Conservation (phyloP, 2,888 invertebrate species). For the Machimus rusticus region DNA sequence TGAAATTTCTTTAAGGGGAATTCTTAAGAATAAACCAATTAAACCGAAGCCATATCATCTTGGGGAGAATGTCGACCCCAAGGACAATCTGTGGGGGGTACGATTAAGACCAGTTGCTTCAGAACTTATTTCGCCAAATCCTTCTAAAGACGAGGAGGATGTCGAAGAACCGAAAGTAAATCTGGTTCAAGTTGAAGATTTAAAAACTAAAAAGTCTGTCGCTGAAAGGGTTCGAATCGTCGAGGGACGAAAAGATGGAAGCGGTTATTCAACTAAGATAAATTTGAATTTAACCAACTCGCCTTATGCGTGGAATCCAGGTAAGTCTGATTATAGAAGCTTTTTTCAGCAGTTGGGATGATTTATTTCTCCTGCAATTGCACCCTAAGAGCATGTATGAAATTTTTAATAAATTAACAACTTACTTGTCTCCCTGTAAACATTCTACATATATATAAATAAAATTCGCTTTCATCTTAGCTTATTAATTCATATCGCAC, state of each 20-base stretch:
- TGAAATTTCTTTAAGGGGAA: constrained; percentile 70
- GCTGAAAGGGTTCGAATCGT: constrained; percentile 65
- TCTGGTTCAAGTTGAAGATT: not conserved
- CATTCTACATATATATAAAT: not conserved
- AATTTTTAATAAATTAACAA: not conserved
- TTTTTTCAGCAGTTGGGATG: not conserved
- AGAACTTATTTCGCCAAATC: constrained; percentile 46
- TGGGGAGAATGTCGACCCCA: constrained; percentile 70
- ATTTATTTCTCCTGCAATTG: not conserved
- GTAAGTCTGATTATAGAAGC: constrained; percentile 51
- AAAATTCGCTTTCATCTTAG: not conserved
- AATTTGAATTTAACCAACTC: constrained; percentile 63
- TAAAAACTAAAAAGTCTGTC: constrained; percentile 56
- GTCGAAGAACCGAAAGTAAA: not conserved
- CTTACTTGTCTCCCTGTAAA: not conserved
- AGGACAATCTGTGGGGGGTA: constrained; percentile 65
- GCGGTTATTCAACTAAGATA: constrained; percentile 68
- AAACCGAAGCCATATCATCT: constrained; percentile 79
- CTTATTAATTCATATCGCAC: not conserved
- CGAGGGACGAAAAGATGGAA: constrained; percentile 59
- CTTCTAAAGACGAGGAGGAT: constrained; percentile 42
- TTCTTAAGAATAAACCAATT: constrained; percentile 76
- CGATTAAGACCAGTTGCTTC: constrained; percentile 62
- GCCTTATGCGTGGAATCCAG: constrained; percentile 55
- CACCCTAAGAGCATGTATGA: not conserved